Conservation (phyloP, 2,888 invertebrate genomes). For the Fragum sueziense region DNA sequence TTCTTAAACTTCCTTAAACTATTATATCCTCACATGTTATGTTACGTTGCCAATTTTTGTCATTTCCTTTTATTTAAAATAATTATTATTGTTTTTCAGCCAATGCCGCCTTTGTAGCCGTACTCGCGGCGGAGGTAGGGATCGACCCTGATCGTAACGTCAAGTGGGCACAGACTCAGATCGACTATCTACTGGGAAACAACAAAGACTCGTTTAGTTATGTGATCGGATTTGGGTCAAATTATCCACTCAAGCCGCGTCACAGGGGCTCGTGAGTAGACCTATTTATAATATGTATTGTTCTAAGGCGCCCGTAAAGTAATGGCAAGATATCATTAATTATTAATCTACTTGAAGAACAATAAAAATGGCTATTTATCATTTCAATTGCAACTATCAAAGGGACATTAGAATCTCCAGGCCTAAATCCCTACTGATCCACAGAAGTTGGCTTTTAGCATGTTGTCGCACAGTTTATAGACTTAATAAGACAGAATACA, state of each 20-base stretch:
- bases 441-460: no score
- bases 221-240: slow-evolving; percentile 68
- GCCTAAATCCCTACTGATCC: no score
- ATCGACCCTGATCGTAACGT: slow-evolving; percentile 45
- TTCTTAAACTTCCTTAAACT: no score
- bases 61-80: no score
- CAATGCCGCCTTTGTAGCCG: slow-evolving; percentile 68
- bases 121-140: slow-evolving; percentile 67
- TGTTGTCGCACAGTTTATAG: no score
- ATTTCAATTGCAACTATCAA: neutral
- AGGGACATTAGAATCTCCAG: neutral
- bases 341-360: neutral
- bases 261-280: slow-evolving; percentile 63
- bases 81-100: slow-evolving; percentile 49
- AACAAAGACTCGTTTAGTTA: slow-evolving; percentile 60
- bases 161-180: slow-evolving; percentile 69
- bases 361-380: neutral
- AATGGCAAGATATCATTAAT: neutral
- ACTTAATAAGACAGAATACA: no score
- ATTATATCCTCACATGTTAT: no score
- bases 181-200: slow-evolving; percentile 72
- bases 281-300: neutral
- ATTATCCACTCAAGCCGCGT: slow-evolving; percentile 62
- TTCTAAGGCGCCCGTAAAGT: neutral
- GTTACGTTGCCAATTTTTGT: no score